Evolutionary conservation across 2,888 invertebrate species (phyloP), one percentile per base, ranked within the genome.

Genomic region (Pachycephus smyrnensis): DNA sequence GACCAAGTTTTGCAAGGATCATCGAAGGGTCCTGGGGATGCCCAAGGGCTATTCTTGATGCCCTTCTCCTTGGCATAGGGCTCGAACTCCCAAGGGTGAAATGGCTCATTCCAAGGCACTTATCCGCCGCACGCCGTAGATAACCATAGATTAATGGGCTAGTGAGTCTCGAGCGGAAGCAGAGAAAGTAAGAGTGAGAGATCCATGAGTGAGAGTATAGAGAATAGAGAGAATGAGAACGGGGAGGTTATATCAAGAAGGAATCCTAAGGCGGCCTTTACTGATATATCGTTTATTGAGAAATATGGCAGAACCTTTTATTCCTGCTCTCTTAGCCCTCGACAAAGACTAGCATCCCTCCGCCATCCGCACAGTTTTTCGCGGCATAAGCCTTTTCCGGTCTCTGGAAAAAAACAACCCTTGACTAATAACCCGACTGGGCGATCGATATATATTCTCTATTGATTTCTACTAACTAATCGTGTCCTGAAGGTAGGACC

Each of bases 221-320:
- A 82, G 82, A 82, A 55, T 55, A 23, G 84, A 82, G 82, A 82
- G 79, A 75, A 79, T 76, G 83, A 76, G 76, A 80, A 78, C 77
- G 79, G 75, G 80, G 81, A 80, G 79, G 76, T 76, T 79, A 76
- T 79, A 77, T 55, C 40, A 76, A 40, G 37, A 36, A 37, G 40
- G 74, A 79, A 37, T 37, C 36, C 71, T 69, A 77, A 82, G 82
- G 86, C 87, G 85, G 85, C 86, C 84, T 82, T 23, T 77, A 84
- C 86, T 91, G 91, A 91, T 91, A 91, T 91, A 91, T 91, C 85
- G 91, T 90, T 91, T 91, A 91, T 91, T 91, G 90, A 91, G 91
- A 91, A 91, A 90, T 91, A 91, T 91, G 88, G 89, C 87, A 86
- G 55, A 55, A 86, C 85, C 84, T 80, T 78, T 79, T 86, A 83